Percentiles rank a stretch among this genome's conserved stretches.
These are phyloP conservation scores for Aphodius granarius DNA, from an alignment of 2,888 invertebrate genomes.

Conservation along the genomic window DNA sequence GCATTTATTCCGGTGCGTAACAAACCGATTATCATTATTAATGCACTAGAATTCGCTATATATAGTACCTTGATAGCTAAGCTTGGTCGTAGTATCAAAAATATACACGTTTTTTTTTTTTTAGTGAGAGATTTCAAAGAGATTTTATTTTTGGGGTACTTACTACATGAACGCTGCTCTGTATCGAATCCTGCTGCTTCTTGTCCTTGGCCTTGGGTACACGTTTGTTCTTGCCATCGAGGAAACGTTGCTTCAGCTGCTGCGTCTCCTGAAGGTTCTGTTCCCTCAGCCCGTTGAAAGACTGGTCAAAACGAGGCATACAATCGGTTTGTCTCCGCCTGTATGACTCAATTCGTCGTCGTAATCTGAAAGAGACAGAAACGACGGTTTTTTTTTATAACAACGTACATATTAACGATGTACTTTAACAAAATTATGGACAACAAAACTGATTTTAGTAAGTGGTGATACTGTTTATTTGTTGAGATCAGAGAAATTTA, in stretches of 20 bases:
- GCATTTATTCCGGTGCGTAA: neutral
- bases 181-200: slow-evolving; percentile 60
- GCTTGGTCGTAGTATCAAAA: neutral
- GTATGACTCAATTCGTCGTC: slow-evolving; percentile 85
- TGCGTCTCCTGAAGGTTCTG: slow-evolving; percentile 89
- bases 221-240: slow-evolving; percentile 85
- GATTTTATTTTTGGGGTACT: slow-evolving; percentile 47
- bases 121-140: neutral
- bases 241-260: slow-evolving; percentile 83
- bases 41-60: neutral
- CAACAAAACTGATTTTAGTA: neutral
- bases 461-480: neutral
- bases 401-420: neutral
- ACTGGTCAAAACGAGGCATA: slow-evolving; percentile 85
- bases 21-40: neutral
- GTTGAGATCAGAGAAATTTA: neutral
- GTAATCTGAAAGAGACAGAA: slow-evolving; percentile 54
- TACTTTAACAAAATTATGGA: neutral
- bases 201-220: slow-evolving; percentile 79
- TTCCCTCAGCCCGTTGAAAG: slow-evolving; percentile 84
- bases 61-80: neutral
- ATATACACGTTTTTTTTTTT: neutral
- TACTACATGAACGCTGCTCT: slow-evolving; percentile 78
- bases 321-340: slow-evolving; percentile 83
- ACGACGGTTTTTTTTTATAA: neutral